A percentile compares a stretch with the other conserved stretches of the same genome.
These are phyloP conservation scores for Pipistrellus kuhlii DNA, from an alignment of 2,797 vertebrate species.

Conservation along the genomic window DNA sequence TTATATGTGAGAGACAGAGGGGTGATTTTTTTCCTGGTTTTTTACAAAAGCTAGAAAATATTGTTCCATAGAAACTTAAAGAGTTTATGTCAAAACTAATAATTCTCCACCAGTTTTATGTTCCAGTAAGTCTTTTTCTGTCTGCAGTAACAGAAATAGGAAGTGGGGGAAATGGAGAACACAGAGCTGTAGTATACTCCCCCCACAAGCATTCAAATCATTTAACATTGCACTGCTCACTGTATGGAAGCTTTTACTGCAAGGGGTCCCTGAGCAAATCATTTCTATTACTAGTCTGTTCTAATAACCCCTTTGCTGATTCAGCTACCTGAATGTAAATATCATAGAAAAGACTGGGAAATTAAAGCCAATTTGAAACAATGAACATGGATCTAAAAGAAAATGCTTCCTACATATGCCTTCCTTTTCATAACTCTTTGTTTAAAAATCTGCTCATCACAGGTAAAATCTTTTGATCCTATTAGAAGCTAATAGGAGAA, in stretches of 20 bases:
- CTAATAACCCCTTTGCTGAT: conserved; percentile 69
- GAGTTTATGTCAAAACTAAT: not conserved
- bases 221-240: not conserved
- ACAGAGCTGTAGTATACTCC: not conserved
- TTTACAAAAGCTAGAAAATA: conserved; percentile 4
- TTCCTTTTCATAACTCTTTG: conserved; percentile 63
- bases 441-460: conserved; percentile 62
- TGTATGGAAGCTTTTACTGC: not conserved
- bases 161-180: not conserved
- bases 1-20: not conserved
- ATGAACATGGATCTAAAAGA: conserved; percentile 52
- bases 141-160: not conserved
- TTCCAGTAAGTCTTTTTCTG: not conserved
- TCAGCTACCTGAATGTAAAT: conserved; percentile 72
- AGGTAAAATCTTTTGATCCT: conserved; percentile 46
- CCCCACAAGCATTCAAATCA: not conserved
- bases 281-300: conserved; percentile 58
- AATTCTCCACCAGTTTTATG: not conserved
- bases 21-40: not conserved
- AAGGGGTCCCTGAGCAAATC: conserved; percentile 50
- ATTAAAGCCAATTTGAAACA: conserved; percentile 63
- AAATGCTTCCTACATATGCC: not conserved
- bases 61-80: not conserved
- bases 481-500: conserved; percentile 43
- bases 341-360: conserved; percentile 65